Conservation (phyloP, 2,797 vertebrate species). For the Premnoplex brunnescens region DNA sequence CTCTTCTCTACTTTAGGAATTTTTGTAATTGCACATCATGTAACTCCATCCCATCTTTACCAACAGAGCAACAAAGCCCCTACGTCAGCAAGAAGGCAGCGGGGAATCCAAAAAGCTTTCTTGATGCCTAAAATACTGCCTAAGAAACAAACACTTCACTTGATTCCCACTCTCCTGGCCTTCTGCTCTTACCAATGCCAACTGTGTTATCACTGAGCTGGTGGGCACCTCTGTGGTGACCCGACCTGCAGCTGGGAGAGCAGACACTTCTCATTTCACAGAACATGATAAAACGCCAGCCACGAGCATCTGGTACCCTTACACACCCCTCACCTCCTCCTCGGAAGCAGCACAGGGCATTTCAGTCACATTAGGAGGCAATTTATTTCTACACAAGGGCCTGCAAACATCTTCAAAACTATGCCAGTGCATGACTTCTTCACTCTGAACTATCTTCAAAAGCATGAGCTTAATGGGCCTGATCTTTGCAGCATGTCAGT, state of each 20-base stretch:
- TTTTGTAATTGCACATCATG: not conserved
- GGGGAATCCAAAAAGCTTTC: not conserved
- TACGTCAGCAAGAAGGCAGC: not conserved
- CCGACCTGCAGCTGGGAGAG: not conserved
- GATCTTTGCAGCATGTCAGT: not conserved
- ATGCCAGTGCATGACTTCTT: not conserved
- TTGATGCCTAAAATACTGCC: not conserved
- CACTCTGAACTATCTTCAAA: not conserved
- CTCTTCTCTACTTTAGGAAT: not conserved
- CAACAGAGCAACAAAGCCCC: not conserved
- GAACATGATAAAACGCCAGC: not conserved
- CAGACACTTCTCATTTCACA: not conserved
- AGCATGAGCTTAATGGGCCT: not conserved
- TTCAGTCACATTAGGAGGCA: not conserved
- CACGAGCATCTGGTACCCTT: not conserved
- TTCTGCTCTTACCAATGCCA: not conserved
- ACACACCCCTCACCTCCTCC: not conserved
- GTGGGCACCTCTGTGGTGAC: not conserved
- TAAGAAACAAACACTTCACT: not conserved
- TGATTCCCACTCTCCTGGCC: not conserved
- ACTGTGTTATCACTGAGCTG: not conserved
- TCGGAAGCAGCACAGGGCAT: rapidly evolving
- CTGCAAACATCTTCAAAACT: not conserved
- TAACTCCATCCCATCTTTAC: not conserved
- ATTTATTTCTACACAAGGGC: not conserved